phyloP scores from a whole-genome alignment of 2,113 vertebrate species.

The Eurystomus gularis region DNA sequence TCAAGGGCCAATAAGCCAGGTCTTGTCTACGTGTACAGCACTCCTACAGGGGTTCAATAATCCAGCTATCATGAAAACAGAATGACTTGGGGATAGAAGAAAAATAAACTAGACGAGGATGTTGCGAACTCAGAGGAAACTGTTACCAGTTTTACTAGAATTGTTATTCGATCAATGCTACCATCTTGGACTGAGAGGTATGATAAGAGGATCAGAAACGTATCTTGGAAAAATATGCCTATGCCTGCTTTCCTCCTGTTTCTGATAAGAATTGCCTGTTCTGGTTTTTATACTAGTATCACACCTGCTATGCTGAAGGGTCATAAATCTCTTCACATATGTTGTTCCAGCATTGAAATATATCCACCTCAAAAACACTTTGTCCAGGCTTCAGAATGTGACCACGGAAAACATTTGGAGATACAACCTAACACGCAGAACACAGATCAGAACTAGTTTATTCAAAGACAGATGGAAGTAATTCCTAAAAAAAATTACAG shows the following conservation, averaged over 20 bases:
- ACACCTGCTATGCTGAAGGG: background rate
- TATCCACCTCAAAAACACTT: background rate
- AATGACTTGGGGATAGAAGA: background rate
- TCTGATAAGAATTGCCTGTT: background rate
- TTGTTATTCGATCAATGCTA: background rate
- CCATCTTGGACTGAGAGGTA: background rate
- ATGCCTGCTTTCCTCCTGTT: background rate
- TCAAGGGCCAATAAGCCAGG: background rate
- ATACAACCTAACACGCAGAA: background rate
- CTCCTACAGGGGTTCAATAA: background rate
- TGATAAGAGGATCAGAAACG: background rate
- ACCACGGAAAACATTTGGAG: background rate
- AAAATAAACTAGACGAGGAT: background rate
- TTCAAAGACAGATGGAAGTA: slow-evolving; percentile 42
- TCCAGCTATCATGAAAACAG: background rate
- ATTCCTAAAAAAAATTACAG: background rate
- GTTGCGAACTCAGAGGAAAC: background rate
- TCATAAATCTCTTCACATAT: background rate
- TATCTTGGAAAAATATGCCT: background rate
- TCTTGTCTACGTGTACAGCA: background rate
- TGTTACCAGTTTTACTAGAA: background rate
- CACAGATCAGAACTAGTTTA: background rate
- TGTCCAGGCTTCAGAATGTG: background rate
- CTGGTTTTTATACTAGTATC: background rate
- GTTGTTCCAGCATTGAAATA: background rate